Base-by-base conservation (phyloP, 2,797 vertebrate genomes). In the Sebastes goodei region DNA sequence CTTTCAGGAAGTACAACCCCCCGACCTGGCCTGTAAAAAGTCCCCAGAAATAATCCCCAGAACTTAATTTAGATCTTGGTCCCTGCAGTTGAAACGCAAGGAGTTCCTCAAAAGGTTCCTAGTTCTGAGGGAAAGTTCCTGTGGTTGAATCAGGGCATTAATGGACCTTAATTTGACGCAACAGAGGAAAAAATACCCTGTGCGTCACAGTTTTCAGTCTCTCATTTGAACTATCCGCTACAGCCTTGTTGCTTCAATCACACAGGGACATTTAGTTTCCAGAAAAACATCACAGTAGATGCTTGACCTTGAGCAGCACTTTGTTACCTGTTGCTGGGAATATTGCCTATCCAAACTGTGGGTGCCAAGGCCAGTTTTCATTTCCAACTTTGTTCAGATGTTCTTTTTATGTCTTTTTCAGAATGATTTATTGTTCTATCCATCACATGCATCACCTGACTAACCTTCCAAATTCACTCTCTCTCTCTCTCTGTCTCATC, bases 321-420 rank as follows among this genome's bases (percentile, higher is more conserved):
- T 69, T 56, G 67, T 74, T 74, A 85, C 84, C 74, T 87, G 87
- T 90, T 88, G 80, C 78, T 80, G 59, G 20, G 27, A 71, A 69
- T 64, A 52, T 52, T 68, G 3, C 62, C 17, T 12, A 27, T 38
- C 69, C 46, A 29, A 29, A 60, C 20, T 42, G 10, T 12, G 35
- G 35, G 11, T 35, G 11, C 11, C 35, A 12, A 35, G 10, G 35
- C 35, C 62, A 35, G 7, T 71, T 76, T 52, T 8, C 53, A 62
- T 74, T 74, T 52, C 14, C 62, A 62, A n/a, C 3, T 77, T 78
- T 61, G 10, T 52, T 59, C 32, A 20, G 17, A 23, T 59, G 10
- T 33, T 46, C 7, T 29, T 23, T 14, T 80, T 49, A 25, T 71
- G 53, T 63, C 29, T 61, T 80, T 74, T 27, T 62, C 35, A 64